Evolutionary conservation across 92 coral and sea anemone genomes (phyloP), one percentile per base, ranked within the genome.

Genomic region (Umimayanthus chanpuru): DNA sequence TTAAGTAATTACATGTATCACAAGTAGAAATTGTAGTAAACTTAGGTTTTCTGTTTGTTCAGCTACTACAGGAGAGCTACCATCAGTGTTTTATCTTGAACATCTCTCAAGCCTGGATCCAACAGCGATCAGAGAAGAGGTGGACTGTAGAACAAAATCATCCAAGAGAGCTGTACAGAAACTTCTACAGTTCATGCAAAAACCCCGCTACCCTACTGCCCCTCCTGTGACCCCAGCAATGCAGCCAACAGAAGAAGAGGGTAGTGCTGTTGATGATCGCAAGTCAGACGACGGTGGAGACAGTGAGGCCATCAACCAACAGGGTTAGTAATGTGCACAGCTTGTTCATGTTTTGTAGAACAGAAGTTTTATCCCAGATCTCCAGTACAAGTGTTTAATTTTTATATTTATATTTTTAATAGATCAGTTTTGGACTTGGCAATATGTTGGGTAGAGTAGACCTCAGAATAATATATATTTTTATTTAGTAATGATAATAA

Each of bases 51-150:
- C 11, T 80, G 4, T 80, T 16, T 56, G 25, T 79, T 20, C 47
- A 83, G 87, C 87, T 15, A 83, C 55, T 0, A 88, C 93, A 75
- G 94, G 90, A 75, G 98, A 95, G 80, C 88, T 91, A 6, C 91
- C 98, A 2, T 91, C 93, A 4, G 89, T 90, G 1, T 95, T 93
- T 3, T 95, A 93, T 86, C 89, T 95, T 8, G 98, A 95, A 64
- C 90, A 91, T 73, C 91, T 95, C 66, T 88, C 98, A 61, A 94
- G 90, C 81, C 66, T 93, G 76, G 94, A 86, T 75, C 87, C 96
- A 3, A 92, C 88, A 2, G 93, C 92, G 41, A 92, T 93, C 74
- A 92, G 93, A 15, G 91, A 92, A 80, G 98, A 95, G 84, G 96
- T 95, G 36, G 89, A 85, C 16, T 85, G 92, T 39, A 90, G 98